Percentiles rank a stretch among this genome's conserved stretches.
These are phyloP conservation scores for Cabera pusaria DNA, from an alignment of 2,888 invertebrate genomes.

Conservation along the genomic window DNA sequence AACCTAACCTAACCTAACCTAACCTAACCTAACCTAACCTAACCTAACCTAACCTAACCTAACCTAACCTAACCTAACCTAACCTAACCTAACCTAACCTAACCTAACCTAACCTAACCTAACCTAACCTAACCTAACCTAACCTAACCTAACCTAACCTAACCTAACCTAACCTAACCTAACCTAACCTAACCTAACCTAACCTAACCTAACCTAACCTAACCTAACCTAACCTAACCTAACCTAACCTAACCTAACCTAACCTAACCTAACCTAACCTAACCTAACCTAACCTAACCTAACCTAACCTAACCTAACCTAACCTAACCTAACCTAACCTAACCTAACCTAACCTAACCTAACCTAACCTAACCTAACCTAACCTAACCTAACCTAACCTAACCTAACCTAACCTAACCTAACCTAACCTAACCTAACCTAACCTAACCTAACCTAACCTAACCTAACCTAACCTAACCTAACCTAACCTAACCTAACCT, in stretches of 20 bases:
- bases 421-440: conserved; percentile 36
- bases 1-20: conserved; percentile 28
- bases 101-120: conserved; percentile 33
- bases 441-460: conserved; percentile 33
- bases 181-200: conserved; percentile 29
- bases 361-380: conserved; percentile 36
- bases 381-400: conserved; percentile 36
- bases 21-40: conserved; percentile 33
- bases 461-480: conserved; percentile 31
- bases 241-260: conserved; percentile 31
- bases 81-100: conserved; percentile 33
- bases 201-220: conserved; percentile 30
- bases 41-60: conserved; percentile 34
- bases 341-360: conserved; percentile 35
- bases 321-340: conserved; percentile 34
- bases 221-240: conserved; percentile 32
- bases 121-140: conserved; percentile 31
- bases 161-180: conserved; percentile 31
- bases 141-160: conserved; percentile 30
- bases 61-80: conserved; percentile 34
- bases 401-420: conserved; percentile 36
- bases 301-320: conserved; percentile 33
- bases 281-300: conserved; percentile 32
- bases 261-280: conserved; percentile 30
- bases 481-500: conserved; percentile 29